A percentile compares a stretch with the other conserved stretches of the same genome.
Evolutionary conservation across 64 coral and sea anemone genomes (phyloP).

Genomic region (Montipora capricornis): DNA sequence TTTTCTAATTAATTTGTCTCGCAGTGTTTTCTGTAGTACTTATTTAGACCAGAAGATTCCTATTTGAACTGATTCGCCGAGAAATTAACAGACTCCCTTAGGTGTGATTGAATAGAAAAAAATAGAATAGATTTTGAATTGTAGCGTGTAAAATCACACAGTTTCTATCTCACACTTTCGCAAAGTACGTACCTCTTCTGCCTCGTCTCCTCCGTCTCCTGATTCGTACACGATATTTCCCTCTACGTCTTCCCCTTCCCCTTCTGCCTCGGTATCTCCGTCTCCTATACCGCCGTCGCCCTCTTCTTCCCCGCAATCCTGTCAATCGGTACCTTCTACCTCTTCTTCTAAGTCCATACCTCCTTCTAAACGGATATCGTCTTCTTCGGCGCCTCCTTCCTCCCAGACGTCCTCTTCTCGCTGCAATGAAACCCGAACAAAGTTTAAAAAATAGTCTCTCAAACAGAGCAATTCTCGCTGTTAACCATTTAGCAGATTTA

Average conservation of each 20-base stretch:
- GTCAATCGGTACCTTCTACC: background rate
- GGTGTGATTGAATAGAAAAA: no score
- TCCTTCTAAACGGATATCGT: background rate
- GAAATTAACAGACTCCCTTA: no score
- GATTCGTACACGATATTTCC: background rate
- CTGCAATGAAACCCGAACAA: background rate
- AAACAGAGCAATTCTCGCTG: background rate
- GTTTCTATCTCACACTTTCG: background rate
- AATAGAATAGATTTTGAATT: no score
- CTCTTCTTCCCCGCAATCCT: background rate
- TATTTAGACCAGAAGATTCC: no score
- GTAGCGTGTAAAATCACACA: no score
- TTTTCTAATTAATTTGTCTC: no score
- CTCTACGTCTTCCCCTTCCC: background rate
- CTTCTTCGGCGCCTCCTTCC: background rate
- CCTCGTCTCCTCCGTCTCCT: background rate
- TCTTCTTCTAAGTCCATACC: background rate
- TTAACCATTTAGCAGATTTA: no score
- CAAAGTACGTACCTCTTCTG: constrained; percentile 21
- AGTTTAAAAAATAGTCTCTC: background rate
- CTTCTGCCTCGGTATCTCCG: background rate
- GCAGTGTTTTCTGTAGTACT: no score
- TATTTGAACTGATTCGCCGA: no score
- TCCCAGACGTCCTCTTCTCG: background rate
- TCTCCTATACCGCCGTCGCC: background rate